phyloP scores from a whole-genome alignment of 30 jellyfish, hydroid and myxozoan genomes.

The Hydractinia symbiolongicarpus region DNA sequence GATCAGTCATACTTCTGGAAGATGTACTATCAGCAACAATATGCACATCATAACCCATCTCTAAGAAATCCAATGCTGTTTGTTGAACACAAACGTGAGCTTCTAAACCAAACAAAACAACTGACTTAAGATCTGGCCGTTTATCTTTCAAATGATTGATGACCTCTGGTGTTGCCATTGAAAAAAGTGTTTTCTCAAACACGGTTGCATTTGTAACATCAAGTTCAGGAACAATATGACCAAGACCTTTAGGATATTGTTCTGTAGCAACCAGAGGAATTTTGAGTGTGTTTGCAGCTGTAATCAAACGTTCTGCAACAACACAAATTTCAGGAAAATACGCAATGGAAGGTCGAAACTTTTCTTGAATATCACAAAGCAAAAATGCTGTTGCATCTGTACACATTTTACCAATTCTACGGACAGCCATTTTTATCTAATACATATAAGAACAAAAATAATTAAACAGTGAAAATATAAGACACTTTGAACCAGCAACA shows the following conservation, averaged over 20 bases:
- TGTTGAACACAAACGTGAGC: conserved; percentile 98
- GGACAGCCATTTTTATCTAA: not conserved
- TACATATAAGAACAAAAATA: too few relatives aligned
- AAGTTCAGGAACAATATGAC: conserved; percentile 78
- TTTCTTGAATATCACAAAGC: conserved; percentile 97
- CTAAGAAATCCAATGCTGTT: conserved; percentile 86
- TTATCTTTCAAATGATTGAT: conserved; percentile 37
- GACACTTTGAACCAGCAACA: too few relatives aligned
- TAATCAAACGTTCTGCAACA: conserved; percentile 83
- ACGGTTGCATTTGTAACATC: conserved; percentile 64
- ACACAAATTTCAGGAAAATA: conserved; percentile 72
- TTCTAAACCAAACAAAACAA: conserved; percentile 95
- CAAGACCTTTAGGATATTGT: conserved; percentile 98
- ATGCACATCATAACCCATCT: conserved; percentile 80
- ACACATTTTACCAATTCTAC: conserved; percentile 58
- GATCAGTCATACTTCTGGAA: conserved; percentile 80
- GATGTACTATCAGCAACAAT: conserved; percentile 90
- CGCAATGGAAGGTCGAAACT: conserved; percentile 74
- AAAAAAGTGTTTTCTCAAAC: conserved; percentile 81
- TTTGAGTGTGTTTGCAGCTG: conserved; percentile 72
- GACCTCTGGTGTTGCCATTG: conserved; percentile 95
- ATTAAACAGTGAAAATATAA: too few relatives aligned
- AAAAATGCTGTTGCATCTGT: conserved; percentile 72
- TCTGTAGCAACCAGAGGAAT: conserved; percentile 96
- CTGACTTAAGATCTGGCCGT: conserved; percentile 50